Percentiles rank a stretch among this genome's conserved stretches.
These are phyloP conservation scores for Clunio marinus DNA, from an alignment of 2,888 invertebrate species.

Conservation along the genomic window DNA sequence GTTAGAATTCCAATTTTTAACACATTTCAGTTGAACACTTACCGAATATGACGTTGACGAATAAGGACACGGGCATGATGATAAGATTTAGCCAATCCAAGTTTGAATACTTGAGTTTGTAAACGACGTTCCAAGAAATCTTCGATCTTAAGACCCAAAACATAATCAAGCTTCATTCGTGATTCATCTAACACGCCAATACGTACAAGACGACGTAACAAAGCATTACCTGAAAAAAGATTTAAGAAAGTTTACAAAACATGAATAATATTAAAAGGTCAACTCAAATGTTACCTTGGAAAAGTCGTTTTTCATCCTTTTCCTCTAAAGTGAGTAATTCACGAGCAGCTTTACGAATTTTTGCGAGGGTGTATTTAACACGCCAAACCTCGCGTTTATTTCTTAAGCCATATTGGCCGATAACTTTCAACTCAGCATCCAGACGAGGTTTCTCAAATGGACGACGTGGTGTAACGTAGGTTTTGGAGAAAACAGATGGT, in stretches of 20 bases:
- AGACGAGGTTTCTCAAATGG: slow-evolving; percentile 99
- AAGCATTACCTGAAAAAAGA: slow-evolving; percentile 80
- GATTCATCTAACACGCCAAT: slow-evolving; percentile 97
- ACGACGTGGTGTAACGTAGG: slow-evolving; percentile 96
- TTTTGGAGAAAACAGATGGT: slow-evolving; percentile 93
- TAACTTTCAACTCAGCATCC: slow-evolving; percentile 97
- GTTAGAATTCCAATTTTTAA: too few species aligned
- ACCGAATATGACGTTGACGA: slow-evolving; percentile 99
- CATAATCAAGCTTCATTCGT: slow-evolving; percentile 99
- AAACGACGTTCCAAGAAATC: slow-evolving; percentile 99
- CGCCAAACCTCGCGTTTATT: slow-evolving; percentile 99
- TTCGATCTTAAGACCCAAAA: slow-evolving; percentile 96
- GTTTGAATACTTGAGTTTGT: slow-evolving; percentile 98
- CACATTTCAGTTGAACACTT: too few species aligned
- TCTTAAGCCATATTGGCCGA: slow-evolving; percentile 97
- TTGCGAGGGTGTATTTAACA: slow-evolving; percentile 96
- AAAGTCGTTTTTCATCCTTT: slow-evolving; percentile 94
- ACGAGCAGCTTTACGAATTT: slow-evolving; percentile 98
- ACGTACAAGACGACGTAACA: slow-evolving; percentile 93
- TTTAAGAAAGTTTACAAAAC: too few species aligned
- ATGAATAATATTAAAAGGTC: background rate
- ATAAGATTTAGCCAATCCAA: slow-evolving; percentile 98
- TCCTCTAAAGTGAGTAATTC: slow-evolving; percentile 97
- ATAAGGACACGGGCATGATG: slow-evolving; percentile 99
- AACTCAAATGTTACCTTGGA: slow-evolving; percentile 87